Percentiles rank a stretch among this genome's conserved stretches.
These are phyloP conservation scores for Otolemur garnettii DNA, from an alignment of 2,113 vertebrate species.

Conservation along the genomic window DNA sequence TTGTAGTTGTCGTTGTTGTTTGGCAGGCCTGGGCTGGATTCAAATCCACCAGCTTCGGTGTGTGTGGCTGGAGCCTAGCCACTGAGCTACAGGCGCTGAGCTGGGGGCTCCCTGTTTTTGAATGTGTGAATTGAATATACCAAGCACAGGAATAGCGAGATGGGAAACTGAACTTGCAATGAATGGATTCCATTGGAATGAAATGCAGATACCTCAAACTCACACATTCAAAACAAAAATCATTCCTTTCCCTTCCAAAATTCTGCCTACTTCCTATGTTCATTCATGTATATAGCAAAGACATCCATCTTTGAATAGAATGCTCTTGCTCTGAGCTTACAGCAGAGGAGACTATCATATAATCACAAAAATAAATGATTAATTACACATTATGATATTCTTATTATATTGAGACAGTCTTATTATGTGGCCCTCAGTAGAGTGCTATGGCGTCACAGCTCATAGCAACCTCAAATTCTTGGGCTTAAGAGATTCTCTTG, in stretches of 20 bases:
- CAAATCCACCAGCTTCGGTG: too few relatives aligned
- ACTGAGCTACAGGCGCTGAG: too few relatives aligned
- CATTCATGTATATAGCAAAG: constrained; percentile 5
- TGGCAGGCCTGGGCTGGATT: too few relatives aligned
- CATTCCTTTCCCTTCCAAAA: neutral
- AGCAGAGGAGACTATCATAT: neutral
- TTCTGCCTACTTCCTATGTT: neutral
- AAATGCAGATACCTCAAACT: neutral
- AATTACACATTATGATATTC: neutral
- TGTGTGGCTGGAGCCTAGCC: too few relatives aligned
- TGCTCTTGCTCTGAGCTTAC: neutral
- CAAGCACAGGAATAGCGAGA: constrained; percentile 40
- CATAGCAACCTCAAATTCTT: too few relatives aligned
- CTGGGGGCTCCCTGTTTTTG: neutral
- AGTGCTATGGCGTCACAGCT: too few relatives aligned
- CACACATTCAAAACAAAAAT: neutral
- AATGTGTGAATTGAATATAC: neutral
- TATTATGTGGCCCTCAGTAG: too few relatives aligned
- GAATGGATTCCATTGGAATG: neutral
- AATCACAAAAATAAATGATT: neutral
- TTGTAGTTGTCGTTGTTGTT: too few relatives aligned
- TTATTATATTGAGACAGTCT: too few relatives aligned
- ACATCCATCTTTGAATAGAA: neutral
- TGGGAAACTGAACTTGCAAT: constrained; percentile 12
- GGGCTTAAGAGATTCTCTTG: too few relatives aligned